Evolutionary conservation across 2,113 vertebrate species (phyloP), one percentile per base, ranked within the genome.

Genomic region (Lucifuga dentata): DNA sequence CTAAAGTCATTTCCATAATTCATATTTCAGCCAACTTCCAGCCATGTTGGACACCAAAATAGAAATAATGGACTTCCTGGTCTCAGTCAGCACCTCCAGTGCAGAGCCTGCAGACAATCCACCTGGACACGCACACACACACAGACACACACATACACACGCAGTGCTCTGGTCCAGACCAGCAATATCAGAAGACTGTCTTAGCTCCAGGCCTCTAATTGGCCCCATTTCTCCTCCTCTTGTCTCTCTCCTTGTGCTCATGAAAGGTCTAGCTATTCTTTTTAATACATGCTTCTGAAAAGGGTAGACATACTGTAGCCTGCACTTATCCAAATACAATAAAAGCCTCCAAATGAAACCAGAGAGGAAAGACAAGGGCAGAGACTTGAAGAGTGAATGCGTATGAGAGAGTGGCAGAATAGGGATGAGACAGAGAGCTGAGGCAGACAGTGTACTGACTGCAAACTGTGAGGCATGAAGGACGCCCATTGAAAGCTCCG

Each of bases 121-220:
- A 80, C 72, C 64, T 49, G 23, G 45, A 63, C 3, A 50, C 20
- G 24, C 12, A 66, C 29, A 33, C 21, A 44, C 35, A 60, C 53
- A 48, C 24, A 40, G 24, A 55, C 50, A 46, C 50, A 50, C 57
- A 39, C 53, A 63, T 55, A 67, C 20, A 53, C 46, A 53, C 38
- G 35, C 26, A 36, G 3, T 58, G 57, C 40, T 83, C 26, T 32
- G 49, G 76, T 40, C 69, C 56, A 68, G 67, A 75, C 65, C 76
- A 67, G 53, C 64, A 66, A 62, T 40, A 80, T 64, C 57, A 88
- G 72, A 77, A 83, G 75, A 63, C 74, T 43, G 26, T 57, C 50
- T 26, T 70, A 73, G 80, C 86, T 90, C 49, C 75, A 73, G 86
- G 87, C 85, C 74, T 74, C 85, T 89, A 90, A 90, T 91, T 88